Evolutionary conservation across 2,113 vertebrate genomes (phyloP), one percentile per base, ranked within the genome.

Genomic region (Ifrita kowaldi): DNA sequence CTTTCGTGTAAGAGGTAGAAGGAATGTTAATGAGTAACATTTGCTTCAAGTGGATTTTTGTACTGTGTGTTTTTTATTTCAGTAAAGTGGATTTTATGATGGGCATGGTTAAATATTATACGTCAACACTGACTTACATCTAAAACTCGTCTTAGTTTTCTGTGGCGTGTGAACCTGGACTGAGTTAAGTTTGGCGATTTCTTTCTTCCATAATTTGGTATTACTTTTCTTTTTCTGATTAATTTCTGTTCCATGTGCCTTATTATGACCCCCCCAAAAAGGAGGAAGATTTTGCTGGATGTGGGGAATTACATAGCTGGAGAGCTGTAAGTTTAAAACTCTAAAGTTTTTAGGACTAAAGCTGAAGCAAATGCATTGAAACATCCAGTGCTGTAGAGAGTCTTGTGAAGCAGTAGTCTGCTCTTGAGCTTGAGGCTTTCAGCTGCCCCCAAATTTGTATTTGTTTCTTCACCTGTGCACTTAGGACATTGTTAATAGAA

Each of bases 21-120:
- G 71, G 75, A 85, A 85, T 85, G 75, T 93, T 95, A 90, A 95
- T 81, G 60, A 92, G 33, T 92, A 84, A 90, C 83, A 9, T 39
- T 85, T 79, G 78, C 2, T 7, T 79, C 41, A 52, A 79, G 87
- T 90, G 62, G 53, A 87, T 89, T 90, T 89, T 91, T 87, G 70
- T 64, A 49, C 63, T 37, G 49, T 79, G 65, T 82, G 13, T 65
- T 91, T 90, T 84, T 37, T 44, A 64, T 86, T 95, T 84, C 55
- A 44, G 47, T 62, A 37, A 77, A 91, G 87, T 91, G 27, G 55
- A 33, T 93, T 95, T 96, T 95, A 92, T 88, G 55, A 80, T 69
- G 76, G 49, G 21, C 46, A 41, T 70, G 79, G 68, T 93, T 95
- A 93, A 97, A 90, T 70, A 77, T 76, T 64, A 20, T 42, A 9